phyloP scores from a whole-genome alignment of 2,888 invertebrate genomes.

The Melinopterus prodromus region DNA sequence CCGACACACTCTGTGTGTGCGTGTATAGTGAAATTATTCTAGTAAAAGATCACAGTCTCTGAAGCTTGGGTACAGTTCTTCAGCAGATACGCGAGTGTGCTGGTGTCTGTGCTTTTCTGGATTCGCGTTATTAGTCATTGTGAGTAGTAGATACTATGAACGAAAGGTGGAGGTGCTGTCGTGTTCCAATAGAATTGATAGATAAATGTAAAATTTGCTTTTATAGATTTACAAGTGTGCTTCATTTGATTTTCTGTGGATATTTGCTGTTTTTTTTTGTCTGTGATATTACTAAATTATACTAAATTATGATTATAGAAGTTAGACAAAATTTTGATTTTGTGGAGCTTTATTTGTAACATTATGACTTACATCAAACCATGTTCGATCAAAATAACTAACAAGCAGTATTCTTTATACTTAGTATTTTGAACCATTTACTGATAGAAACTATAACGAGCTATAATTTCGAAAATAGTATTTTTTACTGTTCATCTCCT shows the following conservation, averaged over 20 bases:
- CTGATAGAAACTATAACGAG: too few relatives aligned
- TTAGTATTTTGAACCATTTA: too few relatives aligned
- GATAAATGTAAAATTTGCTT: too few relatives aligned
- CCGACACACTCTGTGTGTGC: not conserved
- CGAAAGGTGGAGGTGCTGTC: not conserved
- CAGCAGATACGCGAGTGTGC: constrained; percentile 4
- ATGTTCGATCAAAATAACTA: not conserved
- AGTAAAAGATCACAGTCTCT: not conserved
- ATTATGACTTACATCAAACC: not conserved
- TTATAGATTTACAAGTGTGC: too few relatives aligned
- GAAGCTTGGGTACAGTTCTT: not conserved
- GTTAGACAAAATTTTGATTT: not conserved
- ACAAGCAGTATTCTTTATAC: too few relatives aligned
- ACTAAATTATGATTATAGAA: not conserved
- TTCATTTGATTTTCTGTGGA: too few relatives aligned
- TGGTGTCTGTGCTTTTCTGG: not conserved
- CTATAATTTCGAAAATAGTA: too few relatives aligned
- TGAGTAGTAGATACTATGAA: not conserved
- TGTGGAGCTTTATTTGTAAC: not conserved
- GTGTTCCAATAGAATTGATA: too few relatives aligned
- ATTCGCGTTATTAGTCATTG: not conserved
- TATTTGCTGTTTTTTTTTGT: too few relatives aligned
- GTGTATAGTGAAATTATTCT: not conserved
- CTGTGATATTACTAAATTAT: too few relatives aligned
- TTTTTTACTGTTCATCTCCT: too few relatives aligned